A percentile compares a stretch with the other conserved stretches of the same genome.
These are phyloP conservation scores for Paratrypauchen microcephalus DNA, from an alignment of 2,797 vertebrate species.

Conservation along the genomic window DNA sequence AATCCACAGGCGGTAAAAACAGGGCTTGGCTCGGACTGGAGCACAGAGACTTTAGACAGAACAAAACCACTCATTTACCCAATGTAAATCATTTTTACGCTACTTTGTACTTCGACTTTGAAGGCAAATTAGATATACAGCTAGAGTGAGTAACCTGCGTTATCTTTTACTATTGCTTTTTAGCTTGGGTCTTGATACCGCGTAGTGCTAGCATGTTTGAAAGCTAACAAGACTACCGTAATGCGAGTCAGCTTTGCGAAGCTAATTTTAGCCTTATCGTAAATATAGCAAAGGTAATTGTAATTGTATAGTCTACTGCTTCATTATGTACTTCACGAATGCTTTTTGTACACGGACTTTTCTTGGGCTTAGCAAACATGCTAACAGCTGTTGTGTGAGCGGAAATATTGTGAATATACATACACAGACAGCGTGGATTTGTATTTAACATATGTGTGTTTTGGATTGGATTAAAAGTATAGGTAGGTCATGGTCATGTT, in stretches of 20 bases:
- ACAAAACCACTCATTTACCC: slow-evolving; percentile 4
- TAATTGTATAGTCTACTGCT: neutral
- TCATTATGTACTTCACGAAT: neutral
- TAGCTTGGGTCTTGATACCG: neutral
- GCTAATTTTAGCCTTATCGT: neutral
- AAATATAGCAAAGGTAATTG: neutral
- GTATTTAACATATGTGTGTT: no score
- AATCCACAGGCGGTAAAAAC: slow-evolving; percentile 19
- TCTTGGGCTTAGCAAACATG: neutral
- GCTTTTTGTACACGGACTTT: no score
- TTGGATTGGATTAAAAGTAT: neutral
- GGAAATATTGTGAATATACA: no score
- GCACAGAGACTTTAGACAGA: neutral
- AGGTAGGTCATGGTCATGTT: neutral
- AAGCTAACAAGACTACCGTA: slow-evolving; percentile 6
- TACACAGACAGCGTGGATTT: no score
- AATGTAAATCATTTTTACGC: slow-evolving; percentile 24
- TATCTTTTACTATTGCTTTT: neutral
- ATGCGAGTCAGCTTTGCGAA: neutral
- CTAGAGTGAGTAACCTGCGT: slow-evolving; percentile 41
- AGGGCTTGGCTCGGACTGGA: slow-evolving; percentile 14
- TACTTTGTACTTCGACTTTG: slow-evolving; percentile 16
- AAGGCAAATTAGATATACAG: neutral
- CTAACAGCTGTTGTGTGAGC: neutral
- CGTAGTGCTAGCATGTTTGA: slow-evolving; percentile 27